Evolutionary conservation across 1,140 invertebrate genomes (phyloP), one percentile per base, ranked within the genome.

Genomic region (Zaprionus davidi): DNA sequence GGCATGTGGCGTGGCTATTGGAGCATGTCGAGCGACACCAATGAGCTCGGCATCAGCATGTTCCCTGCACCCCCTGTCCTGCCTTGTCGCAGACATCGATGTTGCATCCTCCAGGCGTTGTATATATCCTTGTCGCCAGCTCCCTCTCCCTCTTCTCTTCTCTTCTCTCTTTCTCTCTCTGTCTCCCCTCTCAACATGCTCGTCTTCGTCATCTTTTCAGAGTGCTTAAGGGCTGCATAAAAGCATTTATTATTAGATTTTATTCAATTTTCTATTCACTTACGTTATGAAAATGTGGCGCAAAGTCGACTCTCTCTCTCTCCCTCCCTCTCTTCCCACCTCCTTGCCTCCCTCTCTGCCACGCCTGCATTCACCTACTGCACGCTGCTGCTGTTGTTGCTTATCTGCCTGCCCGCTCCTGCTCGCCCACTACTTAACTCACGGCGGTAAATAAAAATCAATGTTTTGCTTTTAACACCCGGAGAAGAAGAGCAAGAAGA

Each of bases 211-310:
- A 88, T 88, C 84, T 88, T 88, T 90, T 79, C 85, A 85, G 85
- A 90, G 85, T 90, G 85, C 85, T 90, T 90, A 90, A 90, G 85
- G 85, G 85, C 85, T 90, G 85, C 85, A 90, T 90, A 90, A 90
- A 90, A 90, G 85, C 85, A 90, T 90, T 90, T 90, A 90, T 90
- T 90, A 90, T 90, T 90, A 90, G 85, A 90, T 90, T 90, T 90
- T 82, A 90, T 90, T 90, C 85, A 90, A 90, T 90, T 90, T 90
- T 90, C 85, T 90, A 90, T 90, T 90, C 86, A 90, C 85, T 90
- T 90, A 90, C 85, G 81, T 90, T 90, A 90, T 90, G 85, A 90
- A 90, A 90, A 90, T 90, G 85, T 90, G 82, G 84, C 81, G 85
- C 78, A 66, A 68, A 81, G 68, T 79, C 41, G 41, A 38, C 41